phyloP scores from a whole-genome alignment of 2,797 vertebrate species.

The Anguilla megastoma region DNA sequence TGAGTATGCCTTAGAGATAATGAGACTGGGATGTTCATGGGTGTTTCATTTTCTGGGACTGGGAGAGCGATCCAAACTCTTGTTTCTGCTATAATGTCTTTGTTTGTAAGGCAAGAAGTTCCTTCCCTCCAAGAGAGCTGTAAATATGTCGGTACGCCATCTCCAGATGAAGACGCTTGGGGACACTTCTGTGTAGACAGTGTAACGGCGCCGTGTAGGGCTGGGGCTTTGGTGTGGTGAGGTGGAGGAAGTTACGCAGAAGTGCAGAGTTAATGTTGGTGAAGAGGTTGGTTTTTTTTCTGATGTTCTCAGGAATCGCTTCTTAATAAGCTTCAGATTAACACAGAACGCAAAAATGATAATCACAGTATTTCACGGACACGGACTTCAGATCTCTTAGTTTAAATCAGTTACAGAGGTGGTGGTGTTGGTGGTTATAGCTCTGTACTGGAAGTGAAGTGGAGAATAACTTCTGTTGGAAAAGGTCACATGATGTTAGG shows the following conservation, averaged over 20 bases:
- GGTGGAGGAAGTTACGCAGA: neutral
- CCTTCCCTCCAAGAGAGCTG: neutral
- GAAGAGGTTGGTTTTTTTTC: neutral
- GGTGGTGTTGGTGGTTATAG: neutral
- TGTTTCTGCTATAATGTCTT: neutral
- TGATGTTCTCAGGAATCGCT: neutral
- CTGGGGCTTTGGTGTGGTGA: neutral
- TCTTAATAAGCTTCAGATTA: neutral
- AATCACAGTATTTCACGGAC: conserved; percentile 4
- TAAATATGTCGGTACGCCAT: neutral
- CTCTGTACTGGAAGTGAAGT: neutral
- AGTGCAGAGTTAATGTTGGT: neutral
- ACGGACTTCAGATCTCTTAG: conserved; percentile 10
- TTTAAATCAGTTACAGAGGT: neutral
- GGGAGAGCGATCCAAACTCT: neutral
- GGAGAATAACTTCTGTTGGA: conserved; percentile 29
- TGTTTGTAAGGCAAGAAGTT: neutral
- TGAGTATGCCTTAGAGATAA: neutral
- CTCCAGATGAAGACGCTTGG: neutral
- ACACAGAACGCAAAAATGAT: neutral
- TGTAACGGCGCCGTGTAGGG: neutral
- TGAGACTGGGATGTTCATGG: neutral
- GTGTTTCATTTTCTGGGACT: neutral
- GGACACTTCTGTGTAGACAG: neutral
- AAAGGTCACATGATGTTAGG: neutral